Conservation (phyloP, 2,888 invertebrate species). For the Clitarchus hookeri region DNA sequence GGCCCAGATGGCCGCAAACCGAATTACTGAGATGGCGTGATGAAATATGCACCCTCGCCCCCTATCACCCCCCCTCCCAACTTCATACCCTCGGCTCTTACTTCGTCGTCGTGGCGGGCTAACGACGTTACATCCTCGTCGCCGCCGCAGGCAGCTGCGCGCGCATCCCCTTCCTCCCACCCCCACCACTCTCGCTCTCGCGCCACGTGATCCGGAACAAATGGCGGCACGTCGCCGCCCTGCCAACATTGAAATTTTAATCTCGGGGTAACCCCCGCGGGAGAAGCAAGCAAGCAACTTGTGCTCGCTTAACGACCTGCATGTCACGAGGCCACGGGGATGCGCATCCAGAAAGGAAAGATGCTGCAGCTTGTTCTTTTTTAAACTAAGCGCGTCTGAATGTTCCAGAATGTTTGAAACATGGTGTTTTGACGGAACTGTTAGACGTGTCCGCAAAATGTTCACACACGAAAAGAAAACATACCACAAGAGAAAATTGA, state of each 20-base stretch:
- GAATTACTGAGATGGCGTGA: not conserved
- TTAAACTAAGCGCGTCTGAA: too few species aligned
- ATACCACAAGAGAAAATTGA: too few species aligned
- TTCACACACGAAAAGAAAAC: too few species aligned
- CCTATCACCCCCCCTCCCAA: not conserved
- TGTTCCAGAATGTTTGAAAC: too few species aligned
- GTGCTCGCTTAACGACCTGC: too few species aligned
- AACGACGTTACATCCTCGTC: not conserved
- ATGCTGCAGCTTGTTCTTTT: too few species aligned
- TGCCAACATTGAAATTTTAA: not conserved
- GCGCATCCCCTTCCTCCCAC: not conserved
- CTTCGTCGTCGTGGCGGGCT: not conserved
- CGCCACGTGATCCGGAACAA: constrained; percentile 1
- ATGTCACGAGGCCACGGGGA: too few species aligned
- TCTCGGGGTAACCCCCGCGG: not conserved
- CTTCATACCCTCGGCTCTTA: too few species aligned
- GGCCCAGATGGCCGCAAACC: constrained; percentile 2
- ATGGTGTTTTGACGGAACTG: too few species aligned
- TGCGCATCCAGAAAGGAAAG: too few species aligned
- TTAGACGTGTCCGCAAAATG: too few species aligned
- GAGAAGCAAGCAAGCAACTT: not conserved
- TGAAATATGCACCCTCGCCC: not conserved
- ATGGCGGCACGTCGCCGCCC: not conserved
- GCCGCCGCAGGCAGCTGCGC: not conserved
- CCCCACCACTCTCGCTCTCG: not conserved